phyloP scores from a whole-genome alignment of 1,140 invertebrate species.

The Metopolophium dirhodum region DNA sequence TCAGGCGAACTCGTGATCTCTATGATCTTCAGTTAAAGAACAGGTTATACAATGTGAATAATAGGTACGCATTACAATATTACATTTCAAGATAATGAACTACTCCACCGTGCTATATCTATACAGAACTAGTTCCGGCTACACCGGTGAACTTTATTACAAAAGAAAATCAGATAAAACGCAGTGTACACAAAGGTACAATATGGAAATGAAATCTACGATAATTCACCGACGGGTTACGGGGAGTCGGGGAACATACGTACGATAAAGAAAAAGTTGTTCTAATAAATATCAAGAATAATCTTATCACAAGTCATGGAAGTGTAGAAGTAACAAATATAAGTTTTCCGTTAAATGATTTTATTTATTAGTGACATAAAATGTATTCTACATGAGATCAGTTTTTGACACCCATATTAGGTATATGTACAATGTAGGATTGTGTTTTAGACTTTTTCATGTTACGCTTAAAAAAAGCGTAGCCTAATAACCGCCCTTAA shows the following conservation, averaged over 20 bases:
- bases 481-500: not conserved
- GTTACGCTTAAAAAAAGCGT: no score
- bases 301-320: not conserved
- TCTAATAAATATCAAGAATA: not conserved
- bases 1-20: not conserved
- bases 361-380: no score
- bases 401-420: not conserved
- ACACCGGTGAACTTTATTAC: no score
- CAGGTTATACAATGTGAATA: not conserved
- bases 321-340: no score
- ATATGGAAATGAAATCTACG: not conserved
- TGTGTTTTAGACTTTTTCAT: not conserved
- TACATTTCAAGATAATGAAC: not conserved
- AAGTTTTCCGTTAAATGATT: no score
- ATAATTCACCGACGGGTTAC: not conserved
- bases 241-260: not conserved
- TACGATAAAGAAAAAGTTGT: not conserved
- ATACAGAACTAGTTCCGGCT: no score
- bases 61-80: not conserved
- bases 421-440: no score
- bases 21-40: not conserved
- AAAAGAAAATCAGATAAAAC: not conserved
- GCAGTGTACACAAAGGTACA: not conserved
- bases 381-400: not conserved
- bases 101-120: no score